These are phyloP conservation scores for Dasypus novemcinctus DNA, from an alignment of 2,113 vertebrate genomes.

Conservation along the genomic window DNA sequence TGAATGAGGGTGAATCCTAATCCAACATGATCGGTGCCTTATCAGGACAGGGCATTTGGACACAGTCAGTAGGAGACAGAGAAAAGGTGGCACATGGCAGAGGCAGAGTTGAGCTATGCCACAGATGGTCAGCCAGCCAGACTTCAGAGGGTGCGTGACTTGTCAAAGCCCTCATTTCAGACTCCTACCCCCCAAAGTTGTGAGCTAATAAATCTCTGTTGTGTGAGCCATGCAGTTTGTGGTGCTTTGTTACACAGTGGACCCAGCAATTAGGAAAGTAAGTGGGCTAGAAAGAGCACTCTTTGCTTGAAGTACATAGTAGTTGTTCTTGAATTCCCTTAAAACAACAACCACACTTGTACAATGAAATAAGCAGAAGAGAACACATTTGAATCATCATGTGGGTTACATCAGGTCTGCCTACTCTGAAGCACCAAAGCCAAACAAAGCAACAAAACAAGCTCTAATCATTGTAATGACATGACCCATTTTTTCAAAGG, in stretches of 20 bases:
- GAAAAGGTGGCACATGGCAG: not conserved
- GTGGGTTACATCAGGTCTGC: not conserved
- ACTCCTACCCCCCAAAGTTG: too few relatives aligned
- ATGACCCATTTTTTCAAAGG: not conserved
- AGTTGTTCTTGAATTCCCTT: slow-evolving; percentile 38
- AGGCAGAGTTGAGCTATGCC: too few relatives aligned
- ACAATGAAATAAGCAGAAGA: not conserved
- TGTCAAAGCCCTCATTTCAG: too few relatives aligned
- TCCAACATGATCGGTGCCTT: too few relatives aligned
- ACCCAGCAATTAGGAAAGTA: not conserved
- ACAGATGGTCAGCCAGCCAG: too few relatives aligned
- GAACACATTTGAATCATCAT: not conserved
- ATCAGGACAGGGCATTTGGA: too few relatives aligned
- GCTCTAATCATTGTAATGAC: not conserved
- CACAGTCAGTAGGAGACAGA: too few relatives aligned
- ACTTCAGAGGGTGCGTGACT: too few relatives aligned
- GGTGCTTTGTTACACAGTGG: too few relatives aligned
- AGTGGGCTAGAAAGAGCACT: not conserved
- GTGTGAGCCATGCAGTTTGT: too few relatives aligned
- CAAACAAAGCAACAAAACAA: not conserved
- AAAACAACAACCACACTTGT: not conserved
- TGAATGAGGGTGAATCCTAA: too few relatives aligned
- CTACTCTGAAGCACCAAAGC: not conserved
- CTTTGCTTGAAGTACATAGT: not conserved
- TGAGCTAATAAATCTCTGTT: too few relatives aligned